Evolutionary conservation across 2,113 vertebrate species (phyloP), one percentile per base, ranked within the genome.

Genomic region (Rynchops niger): DNA sequence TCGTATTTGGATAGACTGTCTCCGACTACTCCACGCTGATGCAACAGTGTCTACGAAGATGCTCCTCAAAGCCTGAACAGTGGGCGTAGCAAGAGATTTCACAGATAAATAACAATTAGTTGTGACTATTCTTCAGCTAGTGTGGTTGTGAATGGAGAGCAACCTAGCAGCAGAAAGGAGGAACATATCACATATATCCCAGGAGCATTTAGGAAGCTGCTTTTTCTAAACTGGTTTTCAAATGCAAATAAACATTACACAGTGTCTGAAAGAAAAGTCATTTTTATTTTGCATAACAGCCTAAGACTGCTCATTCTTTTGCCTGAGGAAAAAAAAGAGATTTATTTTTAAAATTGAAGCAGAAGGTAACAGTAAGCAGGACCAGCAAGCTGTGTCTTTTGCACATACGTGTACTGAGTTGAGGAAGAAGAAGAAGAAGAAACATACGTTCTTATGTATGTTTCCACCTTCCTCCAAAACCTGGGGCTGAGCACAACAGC

Each of bases 161-260:
- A 87, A 55, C 32, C 27, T 84, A 65, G 40, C 52, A 73, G 53
- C 43, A 91, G 30, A 72, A 67, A 85, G 58, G 47, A 89, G 23
- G 19, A 82, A 65, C 4, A 4, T 47, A 73, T 8, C 30, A 73
- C 45, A 69, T 69, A 72, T 15, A 62, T 77, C 52, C 45, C 58
- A 49, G 61, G 74, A 89, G 40, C 30, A 58, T 82, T 91, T 84
- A 82, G 21, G 82, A 93, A 85, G 66, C 85, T 87, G 12, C 1
- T 53, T 79, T 79, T 71, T 52, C 40, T 58, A 74, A 93, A 82
- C 56, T 52, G 11, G 12, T 63, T 96, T 94, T 65, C 25, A 61
- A 72, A 85, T 85, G n/a, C 50, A 96, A 95, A 85, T 85, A 91
- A 96, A 70, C 21, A n/a, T 71, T 89, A 59, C 21, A 52, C 15